Conservation (phyloP, 2,888 invertebrate species). For the Galerucella pusilla region DNA sequence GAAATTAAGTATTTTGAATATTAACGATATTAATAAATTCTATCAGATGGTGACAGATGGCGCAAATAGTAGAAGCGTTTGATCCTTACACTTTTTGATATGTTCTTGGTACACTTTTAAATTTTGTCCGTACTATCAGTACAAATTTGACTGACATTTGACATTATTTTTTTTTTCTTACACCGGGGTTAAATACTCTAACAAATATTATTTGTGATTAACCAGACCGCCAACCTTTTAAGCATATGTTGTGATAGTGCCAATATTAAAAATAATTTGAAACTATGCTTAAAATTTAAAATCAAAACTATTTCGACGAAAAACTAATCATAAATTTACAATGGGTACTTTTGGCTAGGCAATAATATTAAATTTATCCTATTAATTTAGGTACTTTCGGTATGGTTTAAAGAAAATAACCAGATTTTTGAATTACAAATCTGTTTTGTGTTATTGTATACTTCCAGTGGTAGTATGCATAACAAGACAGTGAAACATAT, state of each 20-base stretch:
- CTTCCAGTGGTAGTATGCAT: no score
- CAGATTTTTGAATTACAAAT: no score
- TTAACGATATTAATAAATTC: slow-evolving; percentile 31
- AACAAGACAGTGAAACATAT: no score
- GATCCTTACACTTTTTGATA: background rate
- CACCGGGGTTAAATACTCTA: background rate
- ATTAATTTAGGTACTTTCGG: no score
- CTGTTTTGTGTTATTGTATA: no score
- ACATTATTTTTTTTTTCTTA: background rate
- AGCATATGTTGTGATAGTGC: background rate
- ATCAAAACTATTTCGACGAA: no score
- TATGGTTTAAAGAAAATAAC: no score
- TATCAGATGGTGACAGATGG: slow-evolving; percentile 26
- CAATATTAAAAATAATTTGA: background rate
- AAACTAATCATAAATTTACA: no score
- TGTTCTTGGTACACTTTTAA: background rate
- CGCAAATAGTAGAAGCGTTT: slow-evolving; percentile 17
- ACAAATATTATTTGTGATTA: background rate
- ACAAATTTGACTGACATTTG: background rate
- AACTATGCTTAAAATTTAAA: background rate
- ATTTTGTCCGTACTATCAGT: background rate
- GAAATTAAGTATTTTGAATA: slow-evolving; percentile 34
- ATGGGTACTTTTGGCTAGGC: no score
- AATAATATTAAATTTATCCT: no score
- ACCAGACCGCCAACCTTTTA: background rate